Evolutionary conservation across 1,140 invertebrate species (phyloP).

Genomic region (Drosophila persimilis): DNA sequence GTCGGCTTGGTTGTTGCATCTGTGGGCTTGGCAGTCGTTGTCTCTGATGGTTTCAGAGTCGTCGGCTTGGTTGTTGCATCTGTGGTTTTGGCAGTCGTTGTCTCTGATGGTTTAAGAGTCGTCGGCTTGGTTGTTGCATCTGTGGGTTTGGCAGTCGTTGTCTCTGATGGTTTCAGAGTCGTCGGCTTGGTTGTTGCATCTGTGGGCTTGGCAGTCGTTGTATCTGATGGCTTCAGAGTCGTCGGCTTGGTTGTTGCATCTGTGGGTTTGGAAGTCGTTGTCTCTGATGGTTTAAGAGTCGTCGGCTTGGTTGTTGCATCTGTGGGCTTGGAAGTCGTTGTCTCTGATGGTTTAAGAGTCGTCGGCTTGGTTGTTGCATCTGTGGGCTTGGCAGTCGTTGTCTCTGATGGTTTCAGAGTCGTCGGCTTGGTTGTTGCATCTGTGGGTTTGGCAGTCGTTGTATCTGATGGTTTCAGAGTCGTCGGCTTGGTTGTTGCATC

Average conservation of each 20-base stretch:
- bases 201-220: neutral
- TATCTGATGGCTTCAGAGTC: neutral
- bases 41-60: neutral
- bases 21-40: neutral
- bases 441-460: neutral
- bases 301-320: neutral
- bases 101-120: neutral
- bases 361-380: constrained; percentile 4
- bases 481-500: neutral
- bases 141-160: neutral
- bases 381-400: constrained; percentile 6
- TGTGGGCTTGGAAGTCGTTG: neutral
- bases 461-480: constrained; percentile 5
- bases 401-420: neutral
- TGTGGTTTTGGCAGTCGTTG: neutral
- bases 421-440: neutral
- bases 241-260: neutral
- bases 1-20: neutral
- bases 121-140: neutral
- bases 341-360: neutral
- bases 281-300: constrained; percentile 3
- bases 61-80: neutral
- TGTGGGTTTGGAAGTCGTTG: neutral
- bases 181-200: constrained; percentile 6
- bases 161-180: neutral